Base-by-base conservation (phyloP, 2,888 invertebrate genomes). In the Serrognathus titanus region DNA sequence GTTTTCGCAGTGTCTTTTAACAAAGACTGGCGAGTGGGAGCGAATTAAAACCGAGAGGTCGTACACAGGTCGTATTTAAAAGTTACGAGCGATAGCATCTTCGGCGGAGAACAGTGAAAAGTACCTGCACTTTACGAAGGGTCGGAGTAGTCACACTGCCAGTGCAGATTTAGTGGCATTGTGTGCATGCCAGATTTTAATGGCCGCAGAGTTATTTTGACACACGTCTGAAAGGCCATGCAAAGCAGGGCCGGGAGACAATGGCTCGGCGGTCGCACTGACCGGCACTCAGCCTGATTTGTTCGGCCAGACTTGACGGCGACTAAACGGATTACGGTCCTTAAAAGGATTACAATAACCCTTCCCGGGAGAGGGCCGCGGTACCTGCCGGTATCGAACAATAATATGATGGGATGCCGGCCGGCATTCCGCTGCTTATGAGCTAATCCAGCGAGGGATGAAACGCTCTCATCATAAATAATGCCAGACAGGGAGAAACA, bases 181-280 rank as follows among this genome's bases (percentile, higher is more conserved):
- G 54, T 54, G 48, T 41, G 39, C 38, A 36, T 37, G 36, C 43
- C 40, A 35, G 48, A 40, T 35, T 48, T 53, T 53, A 53, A 53
- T 53, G 41, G 48, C 40, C 31, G 48, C 41, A 24, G 56, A 63
- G 63, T 65, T 64, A 64, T 66, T 65, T 66, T 64, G 66, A 66
- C 66, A 63, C 53, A 55, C 48, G 56, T 61, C 54, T 57, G 54
- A 59, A 58, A 56, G 38, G 53, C 58, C 58, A 58, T 66, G 66
- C 64, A 66, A 66, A 66, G 63, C 62, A 60, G 63, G 35, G 13
- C 36, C 40, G 16, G 53, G 57, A 55, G 57, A 58, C 60, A 61
- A 61, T 59, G 59, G 54, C 48, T 43, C 54, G 48, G 48, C 54
- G 51, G 20, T 48, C 54, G 53, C 55, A 50, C 48, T 57, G 57